Percentiles rank a stretch among this genome's conserved stretches.
Conservation (phyloP, 2,888 invertebrate species). For the Heterodera filipjevi region DNA sequence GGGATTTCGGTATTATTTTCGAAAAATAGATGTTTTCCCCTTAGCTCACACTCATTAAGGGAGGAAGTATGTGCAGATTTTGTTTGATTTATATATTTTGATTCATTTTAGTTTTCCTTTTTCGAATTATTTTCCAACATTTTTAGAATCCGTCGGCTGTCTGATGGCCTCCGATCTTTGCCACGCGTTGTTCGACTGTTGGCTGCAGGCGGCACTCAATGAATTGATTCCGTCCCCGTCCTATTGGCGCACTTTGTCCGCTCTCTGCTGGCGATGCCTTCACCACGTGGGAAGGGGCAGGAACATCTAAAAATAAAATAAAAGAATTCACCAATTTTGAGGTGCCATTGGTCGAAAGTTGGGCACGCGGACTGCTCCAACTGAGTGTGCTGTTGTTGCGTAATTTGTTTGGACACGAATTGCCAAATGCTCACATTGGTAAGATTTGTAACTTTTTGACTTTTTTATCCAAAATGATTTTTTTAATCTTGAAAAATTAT, state of each 20-base stretch:
- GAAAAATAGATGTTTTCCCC: too few relatives aligned
- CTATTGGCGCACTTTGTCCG: conserved; percentile 59
- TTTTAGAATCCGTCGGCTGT: conserved; percentile 54
- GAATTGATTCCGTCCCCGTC: conserved; percentile 59
- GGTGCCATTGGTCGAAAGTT: conserved; percentile 60
- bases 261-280: conserved; percentile 51
- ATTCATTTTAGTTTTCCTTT: too few relatives aligned
- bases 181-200: conserved; percentile 57
- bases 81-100: too few relatives aligned
- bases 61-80: too few relatives aligned
- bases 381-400: conserved; percentile 53
- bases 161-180: conserved; percentile 53
- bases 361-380: conserved; percentile 57
- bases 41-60: too few relatives aligned
- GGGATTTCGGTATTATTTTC: too few relatives aligned
- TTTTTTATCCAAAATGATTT: not conserved
- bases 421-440: conserved; percentile 29
- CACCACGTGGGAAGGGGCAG: not conserved
- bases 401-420: conserved; percentile 56
- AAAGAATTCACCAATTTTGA: conserved; percentile 32
- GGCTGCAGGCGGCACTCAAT: conserved; percentile 55
- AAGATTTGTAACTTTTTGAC: too few relatives aligned
- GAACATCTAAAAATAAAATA: not conserved
- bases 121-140: not conserved
- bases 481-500: too few relatives aligned